phyloP scores from a whole-genome alignment of 2,797 vertebrate genomes.

The Sebastiscus tertius region DNA sequence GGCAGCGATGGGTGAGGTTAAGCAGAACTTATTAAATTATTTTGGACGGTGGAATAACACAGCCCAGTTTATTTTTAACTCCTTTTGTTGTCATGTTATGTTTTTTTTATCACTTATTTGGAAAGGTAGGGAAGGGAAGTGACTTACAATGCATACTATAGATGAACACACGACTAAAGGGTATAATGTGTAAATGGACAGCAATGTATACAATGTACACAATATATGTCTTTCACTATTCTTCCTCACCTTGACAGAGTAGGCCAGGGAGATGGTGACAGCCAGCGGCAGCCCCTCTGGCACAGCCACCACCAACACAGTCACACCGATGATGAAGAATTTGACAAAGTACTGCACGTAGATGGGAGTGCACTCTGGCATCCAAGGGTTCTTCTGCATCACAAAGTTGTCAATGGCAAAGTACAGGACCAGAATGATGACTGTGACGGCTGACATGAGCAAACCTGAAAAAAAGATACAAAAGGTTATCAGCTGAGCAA shows the following conservation, averaged over 20 bases:
- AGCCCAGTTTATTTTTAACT: background rate
- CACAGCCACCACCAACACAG: slow-evolving; percentile 97
- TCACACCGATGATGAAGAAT: slow-evolving; percentile 99
- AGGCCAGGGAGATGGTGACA: slow-evolving; percentile 98
- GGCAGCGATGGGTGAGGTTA: too few relatives aligned
- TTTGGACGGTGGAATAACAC: background rate
- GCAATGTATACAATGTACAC: background rate
- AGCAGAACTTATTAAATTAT: background rate
- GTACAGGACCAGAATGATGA: slow-evolving; percentile 98
- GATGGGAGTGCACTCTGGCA: slow-evolving; percentile 95
- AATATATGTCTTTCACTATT: background rate
- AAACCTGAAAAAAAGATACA: slow-evolving; percentile 83
- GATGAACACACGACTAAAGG: background rate
- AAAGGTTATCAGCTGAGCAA: slow-evolving; percentile 10
- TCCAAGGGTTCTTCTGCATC: slow-evolving; percentile 92
- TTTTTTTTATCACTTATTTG: background rate
- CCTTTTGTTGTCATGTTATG: background rate
- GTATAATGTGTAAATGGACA: background rate
- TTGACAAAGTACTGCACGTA: slow-evolving; percentile 99
- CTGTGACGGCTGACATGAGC: slow-evolving; percentile 98
- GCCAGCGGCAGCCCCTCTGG: slow-evolving; percentile 97
- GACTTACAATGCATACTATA: background rate
- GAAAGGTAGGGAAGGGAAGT: background rate
- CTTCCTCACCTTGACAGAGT: slow-evolving; percentile 94
- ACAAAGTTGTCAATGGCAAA: slow-evolving; percentile 97